Percentiles rank a stretch among this genome's conserved stretches.
Conservation (phyloP, 1,140 invertebrate species). For the Heliothis subflexa region DNA sequence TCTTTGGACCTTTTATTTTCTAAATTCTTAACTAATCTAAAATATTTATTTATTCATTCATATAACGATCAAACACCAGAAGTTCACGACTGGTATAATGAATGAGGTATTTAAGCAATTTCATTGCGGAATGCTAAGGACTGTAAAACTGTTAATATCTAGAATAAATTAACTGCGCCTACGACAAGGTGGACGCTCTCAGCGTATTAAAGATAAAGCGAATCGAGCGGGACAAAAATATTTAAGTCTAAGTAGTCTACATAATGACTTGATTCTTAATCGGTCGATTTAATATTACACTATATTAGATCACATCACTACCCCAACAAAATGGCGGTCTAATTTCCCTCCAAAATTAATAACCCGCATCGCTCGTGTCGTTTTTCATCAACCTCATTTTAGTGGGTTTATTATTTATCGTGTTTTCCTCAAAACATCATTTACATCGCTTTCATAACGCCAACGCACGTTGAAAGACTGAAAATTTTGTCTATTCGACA, state of each 20-base stretch:
- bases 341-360: conserved; percentile 76
- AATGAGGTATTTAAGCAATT: conserved; percentile 31
- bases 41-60: too few relatives aligned
- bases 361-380: conserved; percentile 73
- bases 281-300: conserved; percentile 36
- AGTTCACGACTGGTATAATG: conserved; percentile 12
- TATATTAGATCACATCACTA: conserved; percentile 47
- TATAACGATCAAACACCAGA: neutral
- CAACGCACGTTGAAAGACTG: conserved; percentile 80
- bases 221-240: conserved; percentile 14
- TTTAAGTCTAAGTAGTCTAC: conserved; percentile 20
- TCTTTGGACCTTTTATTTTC: too few relatives aligned
- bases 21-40: neutral
- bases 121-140: conserved; percentile 19
- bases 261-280: conserved; percentile 36
- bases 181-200: conserved; percentile 18
- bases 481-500: conserved; percentile 84
- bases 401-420: conserved; percentile 76
- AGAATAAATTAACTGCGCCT: conserved; percentile 27
- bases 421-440: conserved; percentile 76
- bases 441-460: conserved; percentile 78
- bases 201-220: conserved; percentile 22
- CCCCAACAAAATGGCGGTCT: conserved; percentile 67
- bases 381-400: conserved; percentile 78
- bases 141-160: conserved; percentile 34